Evolutionary conservation across 2,113 vertebrate species (phyloP).

Genomic region (Baryphthengus martii): DNA sequence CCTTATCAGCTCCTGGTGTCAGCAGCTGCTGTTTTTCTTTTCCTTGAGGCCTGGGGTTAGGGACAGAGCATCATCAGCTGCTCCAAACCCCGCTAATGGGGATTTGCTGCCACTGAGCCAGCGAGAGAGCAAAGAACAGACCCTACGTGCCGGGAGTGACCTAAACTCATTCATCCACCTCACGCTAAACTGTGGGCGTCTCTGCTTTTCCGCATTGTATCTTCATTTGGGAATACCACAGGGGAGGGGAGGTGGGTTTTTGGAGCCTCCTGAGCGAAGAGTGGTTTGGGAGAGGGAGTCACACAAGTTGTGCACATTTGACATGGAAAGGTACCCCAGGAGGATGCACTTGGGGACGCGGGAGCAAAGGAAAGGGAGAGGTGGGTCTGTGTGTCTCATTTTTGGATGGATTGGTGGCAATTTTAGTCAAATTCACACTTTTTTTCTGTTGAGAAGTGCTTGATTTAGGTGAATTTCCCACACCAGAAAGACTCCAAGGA

Average conservation of each 20-base stretch:
- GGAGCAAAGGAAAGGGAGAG: neutral
- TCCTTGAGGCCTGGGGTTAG: accelerated
- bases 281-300: neutral
- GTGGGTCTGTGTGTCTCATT: accelerated
- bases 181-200: accelerated
- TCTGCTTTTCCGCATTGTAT: accelerated
- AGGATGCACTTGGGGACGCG: accelerated
- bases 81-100: accelerated
- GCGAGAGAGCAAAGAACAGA: accelerated
- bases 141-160: accelerated
- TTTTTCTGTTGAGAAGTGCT: neutral
- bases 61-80: neutral
- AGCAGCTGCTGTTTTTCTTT: neutral
- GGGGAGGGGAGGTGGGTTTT: accelerated
- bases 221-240: accelerated
- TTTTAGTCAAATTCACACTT: neutral
- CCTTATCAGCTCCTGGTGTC: accelerated
- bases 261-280: accelerated
- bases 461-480: neutral
- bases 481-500: neutral
- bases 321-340: accelerated
- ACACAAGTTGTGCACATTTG: accelerated
- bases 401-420: neutral
- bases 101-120: neutral
- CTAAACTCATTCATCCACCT: accelerated